Evolutionary conservation across 2,888 invertebrate genomes (phyloP).

Genomic region (Agonopterix alstromeriana): DNA sequence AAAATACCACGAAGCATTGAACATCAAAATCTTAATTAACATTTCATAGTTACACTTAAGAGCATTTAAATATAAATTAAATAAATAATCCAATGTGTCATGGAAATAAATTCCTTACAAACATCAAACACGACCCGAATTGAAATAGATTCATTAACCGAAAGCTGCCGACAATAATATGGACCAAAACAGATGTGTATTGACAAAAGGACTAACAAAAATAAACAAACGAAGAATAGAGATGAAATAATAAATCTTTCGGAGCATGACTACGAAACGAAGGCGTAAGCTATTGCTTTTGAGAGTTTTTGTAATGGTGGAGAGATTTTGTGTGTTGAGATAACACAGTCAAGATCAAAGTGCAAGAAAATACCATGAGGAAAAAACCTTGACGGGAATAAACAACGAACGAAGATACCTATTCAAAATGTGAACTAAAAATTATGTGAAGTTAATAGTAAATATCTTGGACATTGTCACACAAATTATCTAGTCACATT

Average conservation of each 20-base stretch:
- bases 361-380: background rate
- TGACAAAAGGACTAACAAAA: slow-evolving; percentile 45
- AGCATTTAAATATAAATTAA: no score
- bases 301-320: background rate
- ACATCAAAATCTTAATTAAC: no score
- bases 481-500: no score
- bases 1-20: no score
- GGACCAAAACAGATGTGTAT: slow-evolving; percentile 46
- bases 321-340: slow-evolving; percentile 4
- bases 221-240: slow-evolving; percentile 41
- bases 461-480: no score
- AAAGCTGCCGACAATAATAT: slow-evolving; percentile 26
- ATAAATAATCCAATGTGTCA: no score
- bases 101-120: background rate
- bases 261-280: slow-evolving; percentile 17
- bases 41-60: no score
- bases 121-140: slow-evolving; percentile 14
- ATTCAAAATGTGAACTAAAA: no score
- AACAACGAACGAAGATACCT: no score
- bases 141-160: slow-evolving; percentile 26
- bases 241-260: slow-evolving; percentile 38
- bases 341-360: background rate
- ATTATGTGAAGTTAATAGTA: no score
- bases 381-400: background rate
- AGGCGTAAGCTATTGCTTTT: slow-evolving; percentile 2